Percentiles rank a stretch among this genome's conserved stretches.
phyloP scores from a whole-genome alignment of 2,888 invertebrate species.

The Andrena dorsata region DNA sequence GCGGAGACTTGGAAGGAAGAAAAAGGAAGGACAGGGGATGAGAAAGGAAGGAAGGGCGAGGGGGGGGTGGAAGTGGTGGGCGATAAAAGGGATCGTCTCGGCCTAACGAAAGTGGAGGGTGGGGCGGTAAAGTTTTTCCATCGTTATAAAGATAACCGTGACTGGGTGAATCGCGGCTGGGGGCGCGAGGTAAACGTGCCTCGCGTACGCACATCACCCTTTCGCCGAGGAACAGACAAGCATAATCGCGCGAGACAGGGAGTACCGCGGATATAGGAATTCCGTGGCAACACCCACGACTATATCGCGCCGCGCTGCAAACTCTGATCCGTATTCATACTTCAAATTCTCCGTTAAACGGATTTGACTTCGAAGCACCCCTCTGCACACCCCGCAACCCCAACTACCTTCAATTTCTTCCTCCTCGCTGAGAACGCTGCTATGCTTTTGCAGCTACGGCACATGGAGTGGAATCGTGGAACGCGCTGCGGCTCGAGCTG shows the following conservation, averaged over 20 bases:
- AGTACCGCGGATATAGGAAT: slow-evolving; percentile 20
- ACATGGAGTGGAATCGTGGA: background rate
- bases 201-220: slow-evolving; percentile 36
- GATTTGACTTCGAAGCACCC: slow-evolving; percentile 15
- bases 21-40: background rate
- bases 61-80: too few species aligned
- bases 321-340: slow-evolving; percentile 39
- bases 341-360: slow-evolving; percentile 50
- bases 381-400: slow-evolving; percentile 6
- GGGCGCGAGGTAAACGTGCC: slow-evolving; percentile 26
- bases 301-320: background rate
- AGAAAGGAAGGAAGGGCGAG: background rate
- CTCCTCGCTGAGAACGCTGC: background rate
- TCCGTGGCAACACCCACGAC: background rate
- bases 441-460: background rate
- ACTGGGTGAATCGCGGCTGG: slow-evolving; percentile 18
- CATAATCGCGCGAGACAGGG: slow-evolving; percentile 27
- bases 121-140: slow-evolving; percentile 23
- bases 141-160: slow-evolving; percentile 44
- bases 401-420: slow-evolving; percentile 1
- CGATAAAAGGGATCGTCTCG: slow-evolving; percentile 43
- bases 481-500: slow-evolving; percentile 2
- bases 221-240: slow-evolving; percentile 33
- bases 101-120: slow-evolving; percentile 15
- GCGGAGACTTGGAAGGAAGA: background rate